These are phyloP conservation scores for Beaufortia kweichowensis DNA, from an alignment of 2,113 vertebrate species.

Conservation along the genomic window DNA sequence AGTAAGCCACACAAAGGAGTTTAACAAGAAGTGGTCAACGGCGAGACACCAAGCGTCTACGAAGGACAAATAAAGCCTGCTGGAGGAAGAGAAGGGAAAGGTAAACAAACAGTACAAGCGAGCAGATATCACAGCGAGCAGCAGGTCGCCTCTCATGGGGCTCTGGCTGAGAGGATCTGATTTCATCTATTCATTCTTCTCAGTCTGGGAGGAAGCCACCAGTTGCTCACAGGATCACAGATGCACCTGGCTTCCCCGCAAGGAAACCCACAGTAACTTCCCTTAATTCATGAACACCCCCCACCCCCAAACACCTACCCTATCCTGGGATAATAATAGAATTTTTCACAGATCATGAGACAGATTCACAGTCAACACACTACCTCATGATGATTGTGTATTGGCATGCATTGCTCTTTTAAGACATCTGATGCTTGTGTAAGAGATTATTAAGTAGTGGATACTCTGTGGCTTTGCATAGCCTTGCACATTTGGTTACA, in stretches of 20 bases:
- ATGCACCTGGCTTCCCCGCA: conserved; percentile 70
- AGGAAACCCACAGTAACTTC: conserved; percentile 74
- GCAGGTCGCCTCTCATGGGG: conserved; percentile 61
- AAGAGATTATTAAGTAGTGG: conserved; percentile 10
- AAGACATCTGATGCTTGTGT: background rate
- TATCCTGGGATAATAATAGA: background rate
- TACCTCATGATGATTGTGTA: conserved; percentile 4
- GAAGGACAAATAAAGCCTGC: conserved; percentile 38
- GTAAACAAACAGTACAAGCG: conserved; percentile 49
- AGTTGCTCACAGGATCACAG: conserved; percentile 63
- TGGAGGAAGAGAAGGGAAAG: conserved; percentile 46
- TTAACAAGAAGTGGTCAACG: conserved; percentile 24
- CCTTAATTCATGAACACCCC: conserved; percentile 64
- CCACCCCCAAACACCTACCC: too few relatives aligned
- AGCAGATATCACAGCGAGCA: conserved; percentile 41
- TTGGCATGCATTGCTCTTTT: background rate
- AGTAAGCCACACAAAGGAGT: background rate
- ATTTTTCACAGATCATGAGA: background rate
- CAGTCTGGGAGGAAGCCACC: conserved; percentile 69
- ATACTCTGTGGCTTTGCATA: conserved; percentile 10
- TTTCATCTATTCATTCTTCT: conserved; percentile 73
- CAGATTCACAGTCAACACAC: background rate
- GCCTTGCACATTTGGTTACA: conserved; percentile 12
- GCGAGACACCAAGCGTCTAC: conserved; percentile 7
- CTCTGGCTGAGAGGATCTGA: conserved; percentile 60